phyloP scores from a whole-genome alignment of 2,888 invertebrate genomes.

The Tenthredo scrophulariae region DNA sequence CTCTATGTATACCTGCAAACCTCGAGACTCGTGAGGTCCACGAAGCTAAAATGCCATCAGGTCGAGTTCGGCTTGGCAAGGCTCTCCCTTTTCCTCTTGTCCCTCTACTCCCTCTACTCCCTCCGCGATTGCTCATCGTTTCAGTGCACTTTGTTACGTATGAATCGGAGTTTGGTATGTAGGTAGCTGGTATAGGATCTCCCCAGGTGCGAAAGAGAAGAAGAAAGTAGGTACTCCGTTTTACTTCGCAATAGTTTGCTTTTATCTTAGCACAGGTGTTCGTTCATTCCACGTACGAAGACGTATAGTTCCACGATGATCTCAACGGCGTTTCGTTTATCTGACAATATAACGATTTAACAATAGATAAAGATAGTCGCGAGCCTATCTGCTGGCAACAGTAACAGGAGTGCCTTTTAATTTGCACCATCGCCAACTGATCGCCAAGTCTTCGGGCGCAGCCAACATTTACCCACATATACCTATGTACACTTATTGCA shows the following conservation, averaged over 20 bases:
- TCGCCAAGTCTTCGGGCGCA: background rate
- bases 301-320: background rate
- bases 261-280: conserved; percentile 17
- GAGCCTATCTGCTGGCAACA: conserved; percentile 21
- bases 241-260: conserved; percentile 1
- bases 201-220: background rate
- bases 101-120: background rate
- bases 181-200: background rate
- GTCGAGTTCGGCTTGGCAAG: conserved; percentile 25
- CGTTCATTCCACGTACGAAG: background rate
- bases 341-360: conserved; percentile 27
- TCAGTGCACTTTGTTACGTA: conserved; percentile 25
- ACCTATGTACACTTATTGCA: background rate
- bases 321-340: conserved; percentile 9
- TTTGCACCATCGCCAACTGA: conserved; percentile 20
- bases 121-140: conserved; percentile 15
- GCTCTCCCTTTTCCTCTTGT: conserved; percentile 1
- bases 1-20: background rate
- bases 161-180: background rate
- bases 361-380: conserved; percentile 26
- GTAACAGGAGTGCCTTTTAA: conserved; percentile 23
- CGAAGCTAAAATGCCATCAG: conserved; percentile 33
- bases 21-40: background rate
- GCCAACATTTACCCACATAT: background rate
- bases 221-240: conserved; percentile 8